Evolutionary conservation across 2,113 vertebrate genomes (phyloP).

Genomic region (Apus apus): DNA sequence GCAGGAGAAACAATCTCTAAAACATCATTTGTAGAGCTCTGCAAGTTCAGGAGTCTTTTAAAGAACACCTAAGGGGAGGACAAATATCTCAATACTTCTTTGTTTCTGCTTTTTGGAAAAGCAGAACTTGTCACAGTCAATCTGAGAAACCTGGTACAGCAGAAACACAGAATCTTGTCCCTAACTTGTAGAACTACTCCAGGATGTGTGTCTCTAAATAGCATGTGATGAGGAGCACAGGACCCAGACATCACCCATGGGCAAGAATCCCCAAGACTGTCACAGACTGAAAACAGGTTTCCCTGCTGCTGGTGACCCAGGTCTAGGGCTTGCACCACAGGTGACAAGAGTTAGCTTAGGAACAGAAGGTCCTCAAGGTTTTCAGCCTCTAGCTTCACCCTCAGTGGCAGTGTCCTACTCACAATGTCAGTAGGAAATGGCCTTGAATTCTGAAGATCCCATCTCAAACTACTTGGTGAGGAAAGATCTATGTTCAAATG

Average conservation of each 20-base stretch:
- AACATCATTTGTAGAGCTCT: neutral
- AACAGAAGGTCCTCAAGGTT: neutral
- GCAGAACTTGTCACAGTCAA: neutral
- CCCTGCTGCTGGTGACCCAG: neutral
- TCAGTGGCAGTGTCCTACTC: neutral
- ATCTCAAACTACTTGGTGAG: neutral
- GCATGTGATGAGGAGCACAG: neutral
- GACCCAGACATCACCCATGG: neutral
- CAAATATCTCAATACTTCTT: neutral
- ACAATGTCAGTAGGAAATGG: accelerated
- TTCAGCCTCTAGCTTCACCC: neutral
- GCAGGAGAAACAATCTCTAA: neutral
- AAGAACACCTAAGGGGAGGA: neutral
- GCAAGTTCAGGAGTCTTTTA: neutral
- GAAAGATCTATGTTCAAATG: neutral
- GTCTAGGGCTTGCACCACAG: neutral
- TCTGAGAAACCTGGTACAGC: neutral
- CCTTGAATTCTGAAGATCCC: neutral
- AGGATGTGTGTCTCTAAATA: neutral
- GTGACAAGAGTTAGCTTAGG: neutral
- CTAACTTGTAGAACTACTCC: neutral
- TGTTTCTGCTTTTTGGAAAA: too few relatives aligned
- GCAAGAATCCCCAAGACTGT: neutral
- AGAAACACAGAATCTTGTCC: neutral
- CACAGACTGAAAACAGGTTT: neutral